Base-by-base conservation (phyloP, 1,140 invertebrate species). In the Pseudomyrmex sp. region DNA sequence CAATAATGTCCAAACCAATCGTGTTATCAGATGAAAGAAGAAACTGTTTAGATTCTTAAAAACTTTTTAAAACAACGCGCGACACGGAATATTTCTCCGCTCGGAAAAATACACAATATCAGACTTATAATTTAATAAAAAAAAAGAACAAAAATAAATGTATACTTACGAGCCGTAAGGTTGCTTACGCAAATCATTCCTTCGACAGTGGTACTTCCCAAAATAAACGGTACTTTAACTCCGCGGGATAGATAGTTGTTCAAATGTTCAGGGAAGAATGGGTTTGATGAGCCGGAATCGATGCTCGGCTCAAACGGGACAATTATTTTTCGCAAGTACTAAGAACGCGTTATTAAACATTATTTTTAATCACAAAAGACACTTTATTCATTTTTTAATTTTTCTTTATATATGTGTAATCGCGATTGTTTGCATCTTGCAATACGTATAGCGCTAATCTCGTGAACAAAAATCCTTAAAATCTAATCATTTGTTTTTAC, bases 161-260 rank as follows among this genome's bases (percentile, higher is more conserved):
- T 23, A 8, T 9, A 82, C 58, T 73, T 52, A 76, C 59, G 8
- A 13, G 8, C 8, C 8, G 12, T n/a, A 0, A 59, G 90, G 94
- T 93, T 86, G 50, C 82, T 83, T 8, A 95, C 82, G 10, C 95
- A 86, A 0, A 95, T 80, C 12, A 95, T 86, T 15, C 95, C 95
- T 93, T 97, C 96, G 13, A 93, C 90, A 18, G 88, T 92, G 88
- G 95, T 96, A 58, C 95, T 95, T 0, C 96, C 97, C 18, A 95
- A 87, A 8, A 97, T 94, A 18, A 95, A 92, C 0, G 96, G 96
- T 13, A 97, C 93, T 75, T 95, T 94, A 50, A 95, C 88, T 56
- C 95, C 94, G 58, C 92, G 92, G 66, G 95, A 92, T 23, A 88
- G 88, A 18, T 92, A 82, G 18, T 86, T 69, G 9, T 35, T 44